Evolutionary conservation across 2,113 vertebrate genomes (phyloP).

Genomic region (Ondatra zibethicus): DNA sequence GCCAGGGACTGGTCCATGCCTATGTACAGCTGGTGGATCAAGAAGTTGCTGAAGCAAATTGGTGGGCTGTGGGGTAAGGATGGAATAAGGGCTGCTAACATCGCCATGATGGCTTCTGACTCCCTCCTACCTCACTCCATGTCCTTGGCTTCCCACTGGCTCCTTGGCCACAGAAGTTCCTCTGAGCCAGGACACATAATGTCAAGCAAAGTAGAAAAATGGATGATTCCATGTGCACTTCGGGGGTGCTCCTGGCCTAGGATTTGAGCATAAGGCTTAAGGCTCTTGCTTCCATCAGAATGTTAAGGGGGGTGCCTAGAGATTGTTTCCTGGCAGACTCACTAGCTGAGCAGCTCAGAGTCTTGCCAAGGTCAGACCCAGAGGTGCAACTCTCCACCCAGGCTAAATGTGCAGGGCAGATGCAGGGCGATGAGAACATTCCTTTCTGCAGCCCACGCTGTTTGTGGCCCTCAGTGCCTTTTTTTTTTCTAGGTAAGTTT

Average conservation of each 20-base stretch:
- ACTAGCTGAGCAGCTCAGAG: neutral
- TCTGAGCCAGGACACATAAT: neutral
- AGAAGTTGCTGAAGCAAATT: neutral
- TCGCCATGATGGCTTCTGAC: neutral
- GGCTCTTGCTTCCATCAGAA: neutral
- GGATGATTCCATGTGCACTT: neutral
- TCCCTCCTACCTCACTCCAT: neutral
- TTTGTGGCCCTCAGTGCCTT: neutral
- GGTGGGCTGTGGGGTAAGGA: neutral
- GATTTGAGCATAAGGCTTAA: neutral
- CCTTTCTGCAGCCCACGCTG: neutral
- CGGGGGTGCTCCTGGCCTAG: neutral
- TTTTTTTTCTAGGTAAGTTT: slow-evolving; percentile 20
- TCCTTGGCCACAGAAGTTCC: neutral
- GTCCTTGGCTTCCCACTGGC: neutral
- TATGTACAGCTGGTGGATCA: neutral
- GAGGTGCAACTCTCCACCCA: neutral
- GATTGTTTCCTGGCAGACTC: neutral
- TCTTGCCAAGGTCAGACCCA: neutral
- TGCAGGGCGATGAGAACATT: neutral
- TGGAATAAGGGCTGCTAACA: neutral
- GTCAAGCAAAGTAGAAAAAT: neutral
- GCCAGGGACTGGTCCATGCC: too few species aligned
- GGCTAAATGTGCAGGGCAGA: neutral
- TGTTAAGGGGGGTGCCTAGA: neutral